Base-by-base conservation (phyloP, 1,140 invertebrate genomes). In the Theocolax elegans region DNA sequence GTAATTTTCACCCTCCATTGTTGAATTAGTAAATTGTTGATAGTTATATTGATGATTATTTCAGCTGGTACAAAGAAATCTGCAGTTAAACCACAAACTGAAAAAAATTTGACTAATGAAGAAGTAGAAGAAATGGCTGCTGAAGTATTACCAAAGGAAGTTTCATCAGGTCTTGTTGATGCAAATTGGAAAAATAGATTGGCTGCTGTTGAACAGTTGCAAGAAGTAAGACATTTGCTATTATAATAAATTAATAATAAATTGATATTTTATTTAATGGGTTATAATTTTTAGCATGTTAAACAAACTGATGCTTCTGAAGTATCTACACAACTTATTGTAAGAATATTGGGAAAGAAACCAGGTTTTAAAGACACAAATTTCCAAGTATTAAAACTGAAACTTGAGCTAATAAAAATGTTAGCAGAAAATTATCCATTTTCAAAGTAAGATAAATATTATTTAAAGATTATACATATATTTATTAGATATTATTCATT, bases 301-400 rank as follows among this genome's bases (percentile, higher is more conserved):
- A 89, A 88, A 76, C 85, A 86, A 21, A 87, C 92, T 74, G 89
- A 91, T 60, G 78, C 87, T 27, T 86, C 87, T 49, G 90, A 92
- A 51, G 88, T 93, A 6, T 89, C 90, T 1, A 89, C 91, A 1
- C 95, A 97, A 85, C 88, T 93, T 4, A 80, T 96, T 44, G 88
- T 95, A 9, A 88, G 91, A 60, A 89, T 88, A 6, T 76, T 97
- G 12, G 90, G 89, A 64, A 95, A 92, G 75, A 97, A 96, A 81
- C 95, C 96, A 0, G 96, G 96, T 4, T 88, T 97, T 0, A 97
- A 95, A 78, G 96, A 97, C 76, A 97, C 92, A 59, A 97, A 97
- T 84, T 95, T 97, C 71, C 95, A 97, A 88, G 94, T 96, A 12
- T 83, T 96, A n/a, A 96, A 96, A 81, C 84, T 92, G 2, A 90